phyloP scores from a whole-genome alignment of 2,113 vertebrate genomes.

The Propithecus coquereli region DNA sequence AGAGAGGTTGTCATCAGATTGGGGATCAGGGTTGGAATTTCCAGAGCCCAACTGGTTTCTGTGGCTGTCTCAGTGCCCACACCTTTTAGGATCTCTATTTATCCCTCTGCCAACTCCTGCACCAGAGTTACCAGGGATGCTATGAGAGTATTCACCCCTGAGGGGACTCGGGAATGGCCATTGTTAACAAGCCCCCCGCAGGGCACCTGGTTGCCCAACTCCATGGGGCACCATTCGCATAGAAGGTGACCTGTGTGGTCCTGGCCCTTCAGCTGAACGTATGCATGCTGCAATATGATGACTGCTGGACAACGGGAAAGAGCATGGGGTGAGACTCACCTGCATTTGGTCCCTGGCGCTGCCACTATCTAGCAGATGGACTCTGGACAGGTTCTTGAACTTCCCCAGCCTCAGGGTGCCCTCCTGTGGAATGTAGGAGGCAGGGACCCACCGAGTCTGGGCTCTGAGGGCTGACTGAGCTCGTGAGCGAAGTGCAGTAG shows the following conservation, averaged over 20 bases:
- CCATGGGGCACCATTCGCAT: background rate
- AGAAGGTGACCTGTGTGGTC: background rate
- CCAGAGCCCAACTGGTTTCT: background rate
- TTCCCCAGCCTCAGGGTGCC: background rate
- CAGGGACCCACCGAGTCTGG: accelerated
- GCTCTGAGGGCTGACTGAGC: background rate
- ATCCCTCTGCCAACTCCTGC: background rate
- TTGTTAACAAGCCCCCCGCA: background rate
- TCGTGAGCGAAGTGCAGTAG: background rate
- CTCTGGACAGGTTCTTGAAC: background rate
- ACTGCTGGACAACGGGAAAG: background rate
- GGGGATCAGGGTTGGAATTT: background rate
- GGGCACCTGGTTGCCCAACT: background rate
- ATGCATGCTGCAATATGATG: accelerated
- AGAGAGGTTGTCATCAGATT: background rate
- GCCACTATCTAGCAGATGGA: background rate
- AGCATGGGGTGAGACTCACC: background rate
- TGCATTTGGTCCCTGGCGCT: background rate
- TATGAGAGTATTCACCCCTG: background rate
- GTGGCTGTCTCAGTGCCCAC: background rate
- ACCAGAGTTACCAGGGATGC: background rate
- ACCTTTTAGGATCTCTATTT: background rate
- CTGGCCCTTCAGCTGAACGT: background rate
- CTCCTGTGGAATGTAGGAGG: background rate
- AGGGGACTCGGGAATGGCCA: background rate